Evolutionary conservation across 2,797 vertebrate genomes (phyloP), one percentile per base, ranked within the genome.

Genomic region (Nasua narica): DNA sequence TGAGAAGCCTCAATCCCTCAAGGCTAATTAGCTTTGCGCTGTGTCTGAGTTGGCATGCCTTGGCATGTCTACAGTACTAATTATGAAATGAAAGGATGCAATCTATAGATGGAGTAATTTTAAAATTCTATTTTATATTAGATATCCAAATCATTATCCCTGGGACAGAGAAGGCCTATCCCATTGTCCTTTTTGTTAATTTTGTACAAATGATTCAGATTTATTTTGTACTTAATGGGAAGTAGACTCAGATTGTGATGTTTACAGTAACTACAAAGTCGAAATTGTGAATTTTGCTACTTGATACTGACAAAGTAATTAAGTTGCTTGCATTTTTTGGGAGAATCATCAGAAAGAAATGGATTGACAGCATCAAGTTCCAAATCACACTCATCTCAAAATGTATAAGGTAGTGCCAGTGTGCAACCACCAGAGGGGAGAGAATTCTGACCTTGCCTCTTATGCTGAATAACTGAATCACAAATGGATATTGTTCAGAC

Each of bases 21-120:
- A 2, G 14, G 69, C 65, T 96, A 92, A 98, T 98, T 97, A 97
- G 91, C 65, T 72, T 76, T 84, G 84, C 60, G 81, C 52, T 81
- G 82, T 65, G 29, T 84, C 48, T 76, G 23, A 4, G 48, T 52
- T 76, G 69, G 88, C 72, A 67, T 86, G 67, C 23, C 70, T 95
- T 72, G 88, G 88, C 88, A 62, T 65, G 40, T 67, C 76, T 82
- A 2, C 13, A 69, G 88, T 5, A 65, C 82, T 98, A 95, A 97
- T 97, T 95, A 91, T 78, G 56, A 90, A 96, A 86, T 46, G 77
- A 95, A 93, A 35, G 40, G 29, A 48, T 62, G 37, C 1, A 3
- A 54, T 15, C 4, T 58, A 82, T 8, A 58, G 79, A 60, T 18
- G 40, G 54, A 95, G 27, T 58, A n/a, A 84, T 86, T 83, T 95